Percentiles rank a stretch among this genome's conserved stretches.
Conservation (phyloP, 2,113 vertebrate genomes). For the Anser cygnoides region DNA sequence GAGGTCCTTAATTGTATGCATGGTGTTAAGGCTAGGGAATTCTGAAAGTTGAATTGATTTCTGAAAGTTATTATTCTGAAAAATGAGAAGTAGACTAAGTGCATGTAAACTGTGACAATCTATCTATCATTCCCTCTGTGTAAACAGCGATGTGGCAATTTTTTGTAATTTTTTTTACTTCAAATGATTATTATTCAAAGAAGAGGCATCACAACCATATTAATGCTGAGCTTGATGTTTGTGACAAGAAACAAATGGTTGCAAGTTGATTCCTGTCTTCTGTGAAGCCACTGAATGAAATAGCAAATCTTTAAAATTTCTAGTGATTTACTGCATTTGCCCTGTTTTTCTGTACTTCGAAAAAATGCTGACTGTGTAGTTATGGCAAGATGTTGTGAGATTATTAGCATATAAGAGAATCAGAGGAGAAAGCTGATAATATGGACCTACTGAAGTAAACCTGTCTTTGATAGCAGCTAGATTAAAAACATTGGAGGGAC, state of each 20-base stretch:
- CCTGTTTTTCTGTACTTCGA: background rate
- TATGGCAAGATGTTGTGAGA: background rate
- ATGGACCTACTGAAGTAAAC: background rate
- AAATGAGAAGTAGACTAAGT: background rate
- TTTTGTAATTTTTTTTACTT: background rate
- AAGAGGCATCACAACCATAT: background rate
- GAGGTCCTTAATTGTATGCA: background rate
- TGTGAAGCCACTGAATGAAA: background rate
- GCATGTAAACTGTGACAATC: background rate
- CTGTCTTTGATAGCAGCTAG: background rate
- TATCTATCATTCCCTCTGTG: background rate
- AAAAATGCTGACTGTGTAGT: background rate
- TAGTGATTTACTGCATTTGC: background rate
- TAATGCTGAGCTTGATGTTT: background rate
- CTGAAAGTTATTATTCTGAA: background rate
- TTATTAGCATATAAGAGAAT: background rate
- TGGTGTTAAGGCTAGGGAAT: background rate
- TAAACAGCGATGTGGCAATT: background rate
- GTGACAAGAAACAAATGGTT: conserved; percentile 19
- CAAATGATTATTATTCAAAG: background rate
- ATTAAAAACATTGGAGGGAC: background rate
- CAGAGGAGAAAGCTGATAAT: background rate
- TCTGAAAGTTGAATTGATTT: background rate
- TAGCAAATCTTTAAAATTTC: background rate
- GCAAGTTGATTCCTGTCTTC: background rate